phyloP scores from a whole-genome alignment of 1,140 invertebrate genomes.

The Paraescarpia echinospica region DNA sequence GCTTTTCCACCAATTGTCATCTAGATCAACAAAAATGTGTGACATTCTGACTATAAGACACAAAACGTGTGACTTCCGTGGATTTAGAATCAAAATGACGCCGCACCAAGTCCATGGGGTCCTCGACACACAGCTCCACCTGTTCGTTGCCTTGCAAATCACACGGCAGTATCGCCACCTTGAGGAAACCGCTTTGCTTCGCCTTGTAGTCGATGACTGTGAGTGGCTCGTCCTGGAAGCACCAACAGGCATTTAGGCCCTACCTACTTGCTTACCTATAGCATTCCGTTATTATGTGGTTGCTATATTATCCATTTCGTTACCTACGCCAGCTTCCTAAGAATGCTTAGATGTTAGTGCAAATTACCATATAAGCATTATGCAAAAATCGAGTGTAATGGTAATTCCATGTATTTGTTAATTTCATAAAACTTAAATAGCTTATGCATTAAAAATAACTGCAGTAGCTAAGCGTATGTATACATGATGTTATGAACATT shows the following conservation, averaged over 20 bases:
- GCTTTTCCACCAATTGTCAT: neutral
- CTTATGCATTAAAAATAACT: too few relatives aligned
- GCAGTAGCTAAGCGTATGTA: too few relatives aligned
- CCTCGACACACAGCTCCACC: conserved; percentile 22
- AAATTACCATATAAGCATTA: too few relatives aligned
- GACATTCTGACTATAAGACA: neutral
- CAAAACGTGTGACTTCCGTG: neutral
- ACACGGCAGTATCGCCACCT: conserved; percentile 27
- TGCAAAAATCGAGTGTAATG: too few relatives aligned
- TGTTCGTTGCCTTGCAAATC: conserved; percentile 20
- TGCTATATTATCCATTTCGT: neutral
- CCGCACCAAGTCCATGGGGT: conserved; percentile 25
- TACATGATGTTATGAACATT: too few relatives aligned
- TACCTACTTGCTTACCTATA: too few relatives aligned
- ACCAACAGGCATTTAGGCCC: neutral
- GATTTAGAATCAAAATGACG: neutral
- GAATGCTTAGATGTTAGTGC: too few relatives aligned
- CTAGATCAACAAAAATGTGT: neutral
- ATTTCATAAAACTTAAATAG: too few relatives aligned
- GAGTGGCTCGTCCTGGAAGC: conserved; percentile 31
- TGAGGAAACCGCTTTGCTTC: conserved; percentile 26
- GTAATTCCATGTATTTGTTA: too few relatives aligned
- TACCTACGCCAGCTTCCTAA: too few relatives aligned
- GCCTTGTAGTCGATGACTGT: conserved; percentile 35
- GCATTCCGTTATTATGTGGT: neutral